phyloP scores from a whole-genome alignment of 2,113 vertebrate genomes.

The Cololabis saira region DNA sequence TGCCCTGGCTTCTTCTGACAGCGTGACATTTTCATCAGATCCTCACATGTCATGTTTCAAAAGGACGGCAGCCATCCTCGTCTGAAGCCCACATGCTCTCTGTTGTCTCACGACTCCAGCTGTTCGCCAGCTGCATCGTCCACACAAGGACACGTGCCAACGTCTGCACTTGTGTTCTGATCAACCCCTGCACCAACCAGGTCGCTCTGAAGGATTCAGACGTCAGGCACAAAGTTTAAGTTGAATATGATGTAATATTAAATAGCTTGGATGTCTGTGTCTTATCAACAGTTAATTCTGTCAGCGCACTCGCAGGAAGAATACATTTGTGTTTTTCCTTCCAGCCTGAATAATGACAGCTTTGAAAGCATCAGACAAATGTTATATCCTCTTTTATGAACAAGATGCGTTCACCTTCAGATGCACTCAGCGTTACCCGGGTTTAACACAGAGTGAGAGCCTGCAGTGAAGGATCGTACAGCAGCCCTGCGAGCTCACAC shows the following conservation, averaged over 20 bases:
- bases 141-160: slow-evolving; percentile 29
- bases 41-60: slow-evolving; percentile 51
- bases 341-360: too few relatives aligned
- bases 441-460: too few relatives aligned
- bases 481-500: too few relatives aligned
- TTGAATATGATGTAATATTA: neutral
- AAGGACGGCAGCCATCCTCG: slow-evolving; percentile 34
- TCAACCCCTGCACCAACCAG: slow-evolving; percentile 1
- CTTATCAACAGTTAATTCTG: neutral
- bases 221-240: neutral
- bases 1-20: slow-evolving; percentile 29
- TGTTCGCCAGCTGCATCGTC: slow-evolving; percentile 36
- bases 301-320: too few relatives aligned
- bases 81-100: slow-evolving; percentile 57
- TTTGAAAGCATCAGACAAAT: neutral
- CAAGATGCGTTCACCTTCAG: neutral
- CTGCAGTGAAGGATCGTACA: too few relatives aligned
- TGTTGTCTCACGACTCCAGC: slow-evolving; percentile 45
- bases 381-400: neutral
- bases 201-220: too few relatives aligned
- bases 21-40: slow-evolving; percentile 60
- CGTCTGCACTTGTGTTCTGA: slow-evolving; percentile 57
- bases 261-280: neutral
- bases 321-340: too few relatives aligned
- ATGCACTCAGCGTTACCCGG: neutral